Percentiles rank a stretch among this genome's conserved stretches.
Evolutionary conservation across 2,888 invertebrate species (phyloP).

Genomic region (Acronicta psi): DNA sequence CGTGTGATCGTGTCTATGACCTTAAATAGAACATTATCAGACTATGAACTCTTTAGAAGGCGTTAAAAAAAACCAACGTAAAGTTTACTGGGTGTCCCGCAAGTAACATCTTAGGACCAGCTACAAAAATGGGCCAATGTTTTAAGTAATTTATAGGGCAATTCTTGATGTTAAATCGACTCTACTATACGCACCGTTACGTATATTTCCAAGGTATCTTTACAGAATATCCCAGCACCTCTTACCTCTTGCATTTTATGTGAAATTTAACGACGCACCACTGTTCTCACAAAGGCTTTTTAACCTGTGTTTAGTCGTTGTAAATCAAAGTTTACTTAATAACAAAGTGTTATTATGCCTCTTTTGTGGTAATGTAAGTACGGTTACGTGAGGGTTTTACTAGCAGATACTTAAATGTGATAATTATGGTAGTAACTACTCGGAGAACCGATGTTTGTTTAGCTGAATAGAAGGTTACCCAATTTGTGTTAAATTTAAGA

Average conservation of each 20-base stretch:
- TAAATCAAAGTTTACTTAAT: conserved; percentile 1
- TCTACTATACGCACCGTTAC: not conserved
- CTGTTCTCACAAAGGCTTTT: not conserved
- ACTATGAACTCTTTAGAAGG: too few relatives aligned
- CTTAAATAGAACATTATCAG: too few relatives aligned
- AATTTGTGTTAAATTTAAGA: not conserved
- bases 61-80: too few relatives aligned
- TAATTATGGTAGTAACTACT: conserved; percentile 1
- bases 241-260: not conserved
- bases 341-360: conserved; percentile 1
- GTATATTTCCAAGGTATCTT: not conserved
- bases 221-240: not conserved
- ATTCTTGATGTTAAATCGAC: not conserved
- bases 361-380: not conserved
- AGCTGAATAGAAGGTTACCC: not conserved
- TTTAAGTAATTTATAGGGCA: not conserved
- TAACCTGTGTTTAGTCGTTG: conserved; percentile 1
- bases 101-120: not conserved
- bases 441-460: not conserved
- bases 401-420: conserved; percentile 1
- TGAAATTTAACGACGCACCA: conserved; percentile 1
- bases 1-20: too few relatives aligned
- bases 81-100: not conserved
- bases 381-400: conserved; percentile 1
- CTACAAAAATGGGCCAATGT: not conserved